These are phyloP conservation scores for Eristalis intricaria DNA, from an alignment of 2,888 invertebrate species.

Conservation along the genomic window DNA sequence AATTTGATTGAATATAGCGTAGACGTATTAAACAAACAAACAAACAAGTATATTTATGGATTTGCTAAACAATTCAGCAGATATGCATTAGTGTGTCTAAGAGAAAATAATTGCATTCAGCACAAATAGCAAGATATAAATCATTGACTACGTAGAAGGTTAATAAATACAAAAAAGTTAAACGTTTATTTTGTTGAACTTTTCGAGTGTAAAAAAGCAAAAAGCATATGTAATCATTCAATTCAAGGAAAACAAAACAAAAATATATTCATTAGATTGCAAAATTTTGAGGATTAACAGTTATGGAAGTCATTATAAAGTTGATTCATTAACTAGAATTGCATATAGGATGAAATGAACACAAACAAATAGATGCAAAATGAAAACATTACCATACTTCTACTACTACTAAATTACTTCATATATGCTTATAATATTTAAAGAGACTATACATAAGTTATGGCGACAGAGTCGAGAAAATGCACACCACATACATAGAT, in stretches of 20 bases:
- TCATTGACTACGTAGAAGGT: conserved; percentile 38
- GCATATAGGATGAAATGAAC: conserved; percentile 23
- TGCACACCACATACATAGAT: conserved; percentile 60
- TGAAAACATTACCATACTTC: conserved; percentile 10
- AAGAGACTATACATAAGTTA: conserved; percentile 22
- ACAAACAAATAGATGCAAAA: neutral
- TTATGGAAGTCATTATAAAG: conserved; percentile 22
- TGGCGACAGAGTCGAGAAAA: conserved; percentile 41
- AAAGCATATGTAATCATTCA: conserved; percentile 47
- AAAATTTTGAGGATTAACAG: conserved; percentile 26
- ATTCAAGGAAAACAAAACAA: conserved; percentile 10
- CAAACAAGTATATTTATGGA: neutral
- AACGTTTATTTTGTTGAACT: conserved; percentile 40
- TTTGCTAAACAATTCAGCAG: conserved; percentile 17
- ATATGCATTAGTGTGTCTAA: conserved; percentile 35
- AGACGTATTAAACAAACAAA: neutral
- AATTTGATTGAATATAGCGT: neutral
- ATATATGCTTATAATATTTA: conserved; percentile 11
- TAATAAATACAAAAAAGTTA: conserved; percentile 2
- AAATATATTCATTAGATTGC: conserved; percentile 27
- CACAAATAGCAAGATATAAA: conserved; percentile 38
- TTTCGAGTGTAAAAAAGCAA: conserved; percentile 25
- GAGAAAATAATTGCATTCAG: conserved; percentile 16
- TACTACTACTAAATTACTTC: neutral
- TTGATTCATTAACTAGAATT: conserved; percentile 33